Base-by-base conservation (phyloP, 2,797 vertebrate species). In the Emydoidea blandingii region DNA sequence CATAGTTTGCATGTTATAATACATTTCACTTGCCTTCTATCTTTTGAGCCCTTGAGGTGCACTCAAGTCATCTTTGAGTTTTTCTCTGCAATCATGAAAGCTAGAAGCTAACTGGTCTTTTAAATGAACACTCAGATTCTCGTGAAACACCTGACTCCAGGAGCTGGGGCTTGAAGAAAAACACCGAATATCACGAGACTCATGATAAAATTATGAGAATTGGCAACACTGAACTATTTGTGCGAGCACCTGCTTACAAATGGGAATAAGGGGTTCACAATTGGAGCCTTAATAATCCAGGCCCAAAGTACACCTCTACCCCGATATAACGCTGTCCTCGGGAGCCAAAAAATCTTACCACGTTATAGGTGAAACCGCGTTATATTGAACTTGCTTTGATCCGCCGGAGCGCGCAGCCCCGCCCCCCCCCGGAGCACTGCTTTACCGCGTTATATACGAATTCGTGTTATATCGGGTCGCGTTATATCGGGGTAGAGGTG, bases 11-110 rank as follows among this genome's bases (percentile, higher is more conserved):
- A 72, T 41, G 65, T 72, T 21, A 23, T 72, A 72, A 23, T 49
- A 27, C 44, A 16, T 44, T 78, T 78, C 27, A 88, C 89, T 57
- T 91, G 56, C n/a, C 34, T 0, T 78, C 41, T 78, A 1, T 16
- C 56, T 85, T 93, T 85, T 65, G 76, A 93, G 79, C 6, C 23
- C 44, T n/a, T 41, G 62, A 34, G 27, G 78, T 41, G 52, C 0
- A 4, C 21, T 94, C 31, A 2, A 41, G n/a, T 18, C 87, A 86
- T 78, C 85, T 91, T 12, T 65, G 65, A 84, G 79, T 0, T 2
- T 87, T 94, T 90, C 79, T 91, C 93, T 57, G 81, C 59, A 95
- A 95, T 96, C 90, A 86, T 78, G 65, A 72, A 72, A 37, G 21
- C 65, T 72, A 72, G 65, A 37, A 41, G 37, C n/a, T 41, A 72